phyloP scores from a whole-genome alignment of 2,797 vertebrate species.

The Myotis vivesi region DNA sequence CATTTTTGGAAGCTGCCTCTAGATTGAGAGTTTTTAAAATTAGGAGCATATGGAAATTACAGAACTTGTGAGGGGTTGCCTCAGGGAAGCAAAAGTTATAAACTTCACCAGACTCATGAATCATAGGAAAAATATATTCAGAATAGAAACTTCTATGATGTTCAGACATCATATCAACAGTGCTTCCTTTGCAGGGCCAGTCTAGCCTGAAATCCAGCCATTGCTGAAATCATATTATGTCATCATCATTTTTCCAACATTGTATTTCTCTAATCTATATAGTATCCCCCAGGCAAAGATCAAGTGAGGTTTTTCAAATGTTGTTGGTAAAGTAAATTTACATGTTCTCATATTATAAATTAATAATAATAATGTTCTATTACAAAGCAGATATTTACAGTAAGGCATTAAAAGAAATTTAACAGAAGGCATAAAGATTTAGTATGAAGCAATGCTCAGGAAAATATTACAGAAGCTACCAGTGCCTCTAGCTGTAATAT shows the following conservation, averaged over 20 bases:
- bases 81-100: conserved; percentile 66
- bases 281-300: not conserved
- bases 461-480: conserved; percentile 54
- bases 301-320: conserved; percentile 24
- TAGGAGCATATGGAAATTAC: conserved; percentile 70
- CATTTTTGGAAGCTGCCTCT: conserved; percentile 56
- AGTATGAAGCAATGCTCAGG: conserved; percentile 64
- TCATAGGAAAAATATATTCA: conserved; percentile 71
- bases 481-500: conserved; percentile 54
- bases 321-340: conserved; percentile 21
- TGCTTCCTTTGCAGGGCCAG: not conserved
- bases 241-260: not conserved
- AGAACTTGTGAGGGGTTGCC: conserved; percentile 69
- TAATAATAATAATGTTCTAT: conserved; percentile 35
- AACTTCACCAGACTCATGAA: conserved; percentile 69
- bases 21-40: conserved; percentile 55
- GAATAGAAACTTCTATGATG: conserved; percentile 48
- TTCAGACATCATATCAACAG: conserved; percentile 39
- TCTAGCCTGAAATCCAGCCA: not conserved
- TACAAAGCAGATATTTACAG: conserved; percentile 54
- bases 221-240: not conserved
- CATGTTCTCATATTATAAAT: conserved; percentile 1
- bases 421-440: conserved; percentile 48
- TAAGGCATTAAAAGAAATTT: conserved; percentile 57
- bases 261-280: not conserved